Evolutionary conservation across 92 coral and sea anemone genomes (phyloP).

Genomic region (Phenganax marumi): DNA sequence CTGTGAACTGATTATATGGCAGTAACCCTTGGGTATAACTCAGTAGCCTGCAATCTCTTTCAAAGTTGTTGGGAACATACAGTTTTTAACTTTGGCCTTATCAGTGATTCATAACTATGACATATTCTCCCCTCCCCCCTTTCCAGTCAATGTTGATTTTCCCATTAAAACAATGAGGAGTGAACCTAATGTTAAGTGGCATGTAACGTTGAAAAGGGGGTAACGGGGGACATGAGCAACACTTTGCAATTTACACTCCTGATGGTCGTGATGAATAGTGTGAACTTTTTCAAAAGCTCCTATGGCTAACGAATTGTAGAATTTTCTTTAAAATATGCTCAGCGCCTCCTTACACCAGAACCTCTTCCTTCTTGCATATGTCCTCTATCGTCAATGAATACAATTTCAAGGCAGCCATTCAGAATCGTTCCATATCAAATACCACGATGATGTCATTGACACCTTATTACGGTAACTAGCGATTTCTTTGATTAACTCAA

Average conservation of each 20-base stretch:
- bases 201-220: no score
- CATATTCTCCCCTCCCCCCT: no score
- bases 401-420: slow-evolving; percentile 14
- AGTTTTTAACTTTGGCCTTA: no score
- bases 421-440: slow-evolving; percentile 31
- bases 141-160: no score
- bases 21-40: no score
- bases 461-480: slow-evolving; percentile 4
- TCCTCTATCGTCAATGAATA: slow-evolving; percentile 28
- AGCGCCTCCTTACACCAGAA: slow-evolving; percentile 35
- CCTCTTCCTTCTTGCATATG: slow-evolving; percentile 35
- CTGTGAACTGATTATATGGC: no score
- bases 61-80: no score
- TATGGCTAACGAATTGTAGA: slow-evolving; percentile 15
- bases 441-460: slow-evolving; percentile 27
- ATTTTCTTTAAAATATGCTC: slow-evolving; percentile 19
- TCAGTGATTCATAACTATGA: no score
- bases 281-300: slow-evolving; percentile 42
- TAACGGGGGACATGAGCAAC: slow-evolving; percentile 9
- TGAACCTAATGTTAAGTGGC: no score
- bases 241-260: slow-evolving; percentile 29
- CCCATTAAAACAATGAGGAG: no score
- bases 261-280: slow-evolving; percentile 20
- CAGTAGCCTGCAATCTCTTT: no score
- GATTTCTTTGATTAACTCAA: no score